A percentile compares a stretch with the other conserved stretches of the same genome.
Conservation (phyloP, 2,888 invertebrate species). For the Nemoura dubitans region DNA sequence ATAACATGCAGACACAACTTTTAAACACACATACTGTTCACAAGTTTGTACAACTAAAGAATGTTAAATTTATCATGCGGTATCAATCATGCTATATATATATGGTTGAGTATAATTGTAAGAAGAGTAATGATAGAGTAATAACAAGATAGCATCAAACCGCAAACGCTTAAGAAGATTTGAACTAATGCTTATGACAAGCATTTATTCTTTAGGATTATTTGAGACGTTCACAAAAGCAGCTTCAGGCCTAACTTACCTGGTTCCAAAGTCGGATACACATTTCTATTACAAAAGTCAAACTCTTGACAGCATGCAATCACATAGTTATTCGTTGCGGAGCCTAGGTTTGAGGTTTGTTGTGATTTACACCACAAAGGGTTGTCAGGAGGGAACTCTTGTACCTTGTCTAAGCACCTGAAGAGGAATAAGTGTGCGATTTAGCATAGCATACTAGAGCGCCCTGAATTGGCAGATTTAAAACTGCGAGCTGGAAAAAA, state of each 20-base stretch:
- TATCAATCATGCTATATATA: no score
- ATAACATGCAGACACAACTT: no score
- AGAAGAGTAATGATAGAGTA: no score
- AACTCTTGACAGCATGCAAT: slow-evolving; percentile 70
- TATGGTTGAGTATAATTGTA: no score
- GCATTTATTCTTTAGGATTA: no score
- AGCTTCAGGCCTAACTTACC: slow-evolving; percentile 1
- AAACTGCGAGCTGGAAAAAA: not conserved
- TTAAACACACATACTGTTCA: no score
- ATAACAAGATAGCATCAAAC: no score
- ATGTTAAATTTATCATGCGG: no score
- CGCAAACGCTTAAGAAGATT: no score
- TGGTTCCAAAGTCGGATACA: slow-evolving; percentile 58
- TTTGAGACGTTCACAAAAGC: not conserved
- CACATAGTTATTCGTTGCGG: slow-evolving; percentile 58
- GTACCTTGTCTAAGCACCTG: slow-evolving; percentile 70
- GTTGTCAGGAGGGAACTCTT: slow-evolving; percentile 69
- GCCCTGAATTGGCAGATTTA: not conserved
- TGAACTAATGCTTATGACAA: no score
- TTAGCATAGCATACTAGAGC: not conserved
- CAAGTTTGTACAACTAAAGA: no score
- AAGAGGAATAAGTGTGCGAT: slow-evolving; percentile 57
- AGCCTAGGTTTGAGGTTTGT: slow-evolving; percentile 42
- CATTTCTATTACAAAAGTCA: slow-evolving; percentile 75
- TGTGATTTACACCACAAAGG: slow-evolving; percentile 68